A percentile compares a stretch with the other conserved stretches of the same genome.
Conservation (phyloP, 1,140 invertebrate species). For the Eubasilissa regina region DNA sequence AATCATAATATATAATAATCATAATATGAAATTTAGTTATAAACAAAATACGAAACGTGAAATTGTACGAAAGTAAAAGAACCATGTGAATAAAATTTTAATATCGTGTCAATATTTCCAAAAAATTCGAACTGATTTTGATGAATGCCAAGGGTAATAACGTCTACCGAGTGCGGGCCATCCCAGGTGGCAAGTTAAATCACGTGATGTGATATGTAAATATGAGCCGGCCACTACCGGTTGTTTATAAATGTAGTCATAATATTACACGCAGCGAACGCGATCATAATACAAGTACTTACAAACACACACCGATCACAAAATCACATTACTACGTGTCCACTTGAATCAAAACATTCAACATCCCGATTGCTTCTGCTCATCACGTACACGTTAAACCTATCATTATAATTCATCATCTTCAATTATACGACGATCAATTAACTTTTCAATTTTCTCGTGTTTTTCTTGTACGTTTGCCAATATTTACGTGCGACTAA, state of each 20-base stretch:
- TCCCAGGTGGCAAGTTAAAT: slow-evolving; percentile 36
- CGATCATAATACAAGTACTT: slow-evolving; percentile 16
- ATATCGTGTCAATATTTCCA: background rate
- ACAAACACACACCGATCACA: no score
- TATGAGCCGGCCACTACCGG: slow-evolving; percentile 38
- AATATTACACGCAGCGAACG: slow-evolving; percentile 14
- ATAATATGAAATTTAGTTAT: no score
- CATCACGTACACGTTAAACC: background rate
- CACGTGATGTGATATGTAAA: slow-evolving; percentile 16
- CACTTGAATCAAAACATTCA: background rate
- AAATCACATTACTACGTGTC: slow-evolving; percentile 21
- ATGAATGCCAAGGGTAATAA: slow-evolving; percentile 35
- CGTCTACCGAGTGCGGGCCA: background rate
- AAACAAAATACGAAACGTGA: no score
- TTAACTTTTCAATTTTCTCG: no score
- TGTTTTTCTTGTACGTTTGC: slow-evolving; percentile 17
- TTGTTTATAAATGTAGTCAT: slow-evolving; percentile 36
- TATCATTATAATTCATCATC: background rate
- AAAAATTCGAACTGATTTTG: slow-evolving; percentile 22
- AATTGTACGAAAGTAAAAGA: no score
- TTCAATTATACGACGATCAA: background rate
- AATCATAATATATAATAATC: no score
- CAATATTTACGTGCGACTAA: background rate
- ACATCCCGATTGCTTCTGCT: background rate
- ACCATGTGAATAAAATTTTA: background rate